phyloP scores from a whole-genome alignment of 2,113 vertebrate genomes.

The Eolophus roseicapilla region DNA sequence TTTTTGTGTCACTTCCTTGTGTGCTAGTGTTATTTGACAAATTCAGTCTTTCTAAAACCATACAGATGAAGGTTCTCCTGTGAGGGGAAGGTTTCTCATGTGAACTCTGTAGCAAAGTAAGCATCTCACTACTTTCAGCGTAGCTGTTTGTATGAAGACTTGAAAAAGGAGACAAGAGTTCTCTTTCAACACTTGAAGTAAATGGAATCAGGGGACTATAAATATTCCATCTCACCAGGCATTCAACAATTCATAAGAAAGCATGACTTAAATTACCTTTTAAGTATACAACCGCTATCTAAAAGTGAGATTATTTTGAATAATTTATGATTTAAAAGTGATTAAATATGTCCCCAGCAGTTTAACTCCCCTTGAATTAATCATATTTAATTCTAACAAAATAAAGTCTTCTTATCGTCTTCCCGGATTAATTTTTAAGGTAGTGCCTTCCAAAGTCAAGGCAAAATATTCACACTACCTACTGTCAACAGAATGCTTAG shows the following conservation, averaged over 20 bases:
- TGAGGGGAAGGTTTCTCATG: background rate
- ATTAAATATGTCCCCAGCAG: background rate
- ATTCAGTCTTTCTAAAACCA: background rate
- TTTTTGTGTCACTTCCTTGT: background rate
- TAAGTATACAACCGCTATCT: background rate
- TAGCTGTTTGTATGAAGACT: background rate
- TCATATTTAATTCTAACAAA: background rate
- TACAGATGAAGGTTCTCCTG: background rate
- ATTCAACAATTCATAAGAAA: background rate
- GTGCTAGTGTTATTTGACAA: background rate
- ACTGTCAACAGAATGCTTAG: background rate
- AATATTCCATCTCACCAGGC: background rate
- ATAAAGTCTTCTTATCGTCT: background rate
- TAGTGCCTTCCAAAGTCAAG: background rate
- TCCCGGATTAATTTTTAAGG: background rate
- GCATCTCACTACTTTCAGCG: background rate
- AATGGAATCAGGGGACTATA: background rate
- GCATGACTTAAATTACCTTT: background rate
- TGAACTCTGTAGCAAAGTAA: background rate
- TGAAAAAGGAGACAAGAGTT: background rate
- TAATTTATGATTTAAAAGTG: background rate
- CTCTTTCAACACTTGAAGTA: background rate
- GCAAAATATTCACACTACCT: background rate
- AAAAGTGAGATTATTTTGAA: background rate
- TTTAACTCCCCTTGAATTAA: background rate